Evolutionary conservation across 2,797 vertebrate genomes (phyloP).

Genomic region (Leuciscus waleckii): DNA sequence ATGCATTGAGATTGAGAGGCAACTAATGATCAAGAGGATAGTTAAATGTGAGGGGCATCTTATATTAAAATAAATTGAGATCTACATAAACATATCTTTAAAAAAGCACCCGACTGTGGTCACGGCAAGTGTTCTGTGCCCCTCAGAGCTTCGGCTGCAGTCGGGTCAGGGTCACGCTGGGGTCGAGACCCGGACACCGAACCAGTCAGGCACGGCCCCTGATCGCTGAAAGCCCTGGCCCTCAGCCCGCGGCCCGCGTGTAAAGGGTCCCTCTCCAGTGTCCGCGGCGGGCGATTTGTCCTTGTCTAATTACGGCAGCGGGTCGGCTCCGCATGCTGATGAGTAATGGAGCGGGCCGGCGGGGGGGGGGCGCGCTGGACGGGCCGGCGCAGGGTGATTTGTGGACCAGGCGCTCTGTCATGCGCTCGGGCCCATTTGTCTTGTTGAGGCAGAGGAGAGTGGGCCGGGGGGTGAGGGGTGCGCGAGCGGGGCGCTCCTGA

Average conservation of each 20-base stretch:
- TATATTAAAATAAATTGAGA: background rate
- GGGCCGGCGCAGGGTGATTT: slow-evolving; percentile 85
- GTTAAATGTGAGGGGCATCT: background rate
- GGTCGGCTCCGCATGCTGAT: slow-evolving; percentile 88
- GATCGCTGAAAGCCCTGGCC: slow-evolving; percentile 66
- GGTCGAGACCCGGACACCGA: slow-evolving; percentile 66
- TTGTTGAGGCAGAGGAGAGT: slow-evolving; percentile 75
- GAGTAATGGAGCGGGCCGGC: slow-evolving; percentile 86
- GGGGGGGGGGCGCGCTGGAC: slow-evolving; percentile 76
- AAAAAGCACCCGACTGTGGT: background rate
- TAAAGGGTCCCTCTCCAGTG: slow-evolving; percentile 79
- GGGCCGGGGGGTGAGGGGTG: slow-evolving; percentile 59
- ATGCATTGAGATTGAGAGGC: background rate
- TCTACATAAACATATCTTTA: background rate
- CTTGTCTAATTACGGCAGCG: slow-evolving; percentile 96
- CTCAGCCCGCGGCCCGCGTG: slow-evolving; percentile 73
- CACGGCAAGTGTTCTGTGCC: background rate
- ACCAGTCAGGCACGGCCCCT: slow-evolving; percentile 71
- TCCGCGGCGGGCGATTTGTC: slow-evolving; percentile 84
- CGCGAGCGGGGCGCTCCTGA: slow-evolving; percentile 71
- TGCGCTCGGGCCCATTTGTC: slow-evolving; percentile 87
- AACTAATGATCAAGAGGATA: background rate
- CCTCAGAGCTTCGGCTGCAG: background rate
- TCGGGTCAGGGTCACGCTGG: background rate
- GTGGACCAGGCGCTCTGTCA: slow-evolving; percentile 89